Percentiles rank a stretch among this genome's conserved stretches.
These are phyloP conservation scores for Strigamia maritima DNA, from an alignment of 2,888 invertebrate genomes.

Conservation along the genomic window DNA sequence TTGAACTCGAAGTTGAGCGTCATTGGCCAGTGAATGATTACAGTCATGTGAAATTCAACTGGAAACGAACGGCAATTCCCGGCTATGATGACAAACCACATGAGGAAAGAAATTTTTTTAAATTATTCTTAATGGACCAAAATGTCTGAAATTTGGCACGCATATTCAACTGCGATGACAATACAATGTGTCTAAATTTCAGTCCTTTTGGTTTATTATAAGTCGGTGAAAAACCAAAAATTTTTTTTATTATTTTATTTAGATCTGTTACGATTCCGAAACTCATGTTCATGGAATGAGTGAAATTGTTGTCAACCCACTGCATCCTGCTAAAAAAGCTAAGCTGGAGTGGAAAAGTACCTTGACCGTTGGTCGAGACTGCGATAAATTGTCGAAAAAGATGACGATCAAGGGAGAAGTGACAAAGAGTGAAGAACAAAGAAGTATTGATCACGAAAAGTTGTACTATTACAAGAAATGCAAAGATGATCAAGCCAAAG, in stretches of 20 bases:
- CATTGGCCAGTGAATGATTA: background rate
- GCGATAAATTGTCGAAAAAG: background rate
- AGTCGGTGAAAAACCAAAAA: too few relatives aligned
- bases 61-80: constrained; percentile 40
- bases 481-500: constrained; percentile 37
- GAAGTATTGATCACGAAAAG: background rate
- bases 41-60: constrained; percentile 38
- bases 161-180: too few relatives aligned
- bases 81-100: constrained; percentile 40
- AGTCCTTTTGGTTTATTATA: too few relatives aligned
- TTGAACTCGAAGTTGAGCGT: constrained; percentile 35
- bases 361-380: background rate
- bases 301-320: background rate
- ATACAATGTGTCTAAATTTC: too few relatives aligned
- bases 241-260: background rate
- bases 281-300: background rate
- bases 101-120: constrained; percentile 37
- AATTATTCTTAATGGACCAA: too few relatives aligned
- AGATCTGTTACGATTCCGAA: constrained; percentile 12
- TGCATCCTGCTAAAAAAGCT: background rate
- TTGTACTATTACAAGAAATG: constrained; percentile 13
- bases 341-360: background rate
- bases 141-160: too few relatives aligned
- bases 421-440: constrained; percentile 40
- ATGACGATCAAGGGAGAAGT: background rate